Conservation (phyloP, 1,140 invertebrate species). For the Cryptotermes secundus region DNA sequence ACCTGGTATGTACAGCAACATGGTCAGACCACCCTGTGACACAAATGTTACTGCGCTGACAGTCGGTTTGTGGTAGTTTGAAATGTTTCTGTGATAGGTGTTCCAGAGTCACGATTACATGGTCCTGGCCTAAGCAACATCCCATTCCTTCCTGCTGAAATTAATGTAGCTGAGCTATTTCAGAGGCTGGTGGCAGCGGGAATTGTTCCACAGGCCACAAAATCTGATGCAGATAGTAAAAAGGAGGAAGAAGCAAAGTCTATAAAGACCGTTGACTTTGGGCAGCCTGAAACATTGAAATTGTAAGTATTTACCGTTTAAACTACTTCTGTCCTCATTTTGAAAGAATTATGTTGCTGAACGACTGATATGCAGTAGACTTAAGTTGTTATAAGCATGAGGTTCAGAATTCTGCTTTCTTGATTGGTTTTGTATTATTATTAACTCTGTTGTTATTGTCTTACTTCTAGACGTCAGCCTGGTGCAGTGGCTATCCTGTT, state of each 20-base stretch:
- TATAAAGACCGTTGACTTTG: slow-evolving; percentile 63
- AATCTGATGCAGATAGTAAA: slow-evolving; percentile 51
- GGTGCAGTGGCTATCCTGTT: slow-evolving; percentile 70
- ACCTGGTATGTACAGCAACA: neutral
- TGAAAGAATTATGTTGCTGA: too few species aligned
- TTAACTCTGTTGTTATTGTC: slow-evolving; percentile 32
- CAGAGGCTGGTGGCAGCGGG: slow-evolving; percentile 80
- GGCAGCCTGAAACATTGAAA: slow-evolving; percentile 72
- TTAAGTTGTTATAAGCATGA: too few species aligned
- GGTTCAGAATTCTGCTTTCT: too few species aligned
- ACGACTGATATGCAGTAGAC: too few species aligned
- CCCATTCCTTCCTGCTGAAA: slow-evolving; percentile 44
- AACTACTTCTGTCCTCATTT: too few species aligned
- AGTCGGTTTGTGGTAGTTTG: neutral
- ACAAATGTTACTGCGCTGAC: too few species aligned
- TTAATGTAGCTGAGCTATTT: slow-evolving; percentile 81
- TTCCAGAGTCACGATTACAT: neutral
- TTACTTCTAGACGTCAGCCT: slow-evolving; percentile 58
- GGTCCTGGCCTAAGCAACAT: slow-evolving; percentile 33
- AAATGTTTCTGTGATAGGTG: neutral
- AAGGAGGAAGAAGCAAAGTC: slow-evolving; percentile 47
- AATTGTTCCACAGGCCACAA: slow-evolving; percentile 60
- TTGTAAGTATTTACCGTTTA: slow-evolving; percentile 54
- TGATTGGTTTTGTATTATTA: too few species aligned
- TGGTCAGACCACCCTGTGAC: too few species aligned